Percentiles rank a stretch among this genome's conserved stretches.
These are phyloP conservation scores for Galemys pyrenaicus DNA, from an alignment of 2,113 vertebrate genomes.

Conservation along the genomic window DNA sequence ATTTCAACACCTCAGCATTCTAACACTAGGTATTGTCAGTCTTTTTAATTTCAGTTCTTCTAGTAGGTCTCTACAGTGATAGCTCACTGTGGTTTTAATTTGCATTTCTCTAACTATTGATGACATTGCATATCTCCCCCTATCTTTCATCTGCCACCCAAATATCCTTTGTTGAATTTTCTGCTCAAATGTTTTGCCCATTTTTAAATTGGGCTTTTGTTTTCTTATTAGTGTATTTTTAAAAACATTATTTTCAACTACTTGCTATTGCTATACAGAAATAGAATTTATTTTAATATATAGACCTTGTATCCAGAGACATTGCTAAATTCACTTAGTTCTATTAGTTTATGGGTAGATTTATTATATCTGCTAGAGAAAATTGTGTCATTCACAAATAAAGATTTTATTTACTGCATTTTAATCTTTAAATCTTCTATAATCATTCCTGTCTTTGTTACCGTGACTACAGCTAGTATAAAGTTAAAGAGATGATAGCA, in stretches of 20 bases:
- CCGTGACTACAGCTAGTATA: neutral
- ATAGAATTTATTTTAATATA: neutral
- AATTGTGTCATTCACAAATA: neutral
- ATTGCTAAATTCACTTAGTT: neutral
- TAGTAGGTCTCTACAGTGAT: neutral
- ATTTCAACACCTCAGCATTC: neutral
- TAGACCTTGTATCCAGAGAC: neutral
- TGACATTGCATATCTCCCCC: neutral
- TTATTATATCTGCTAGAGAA: neutral
- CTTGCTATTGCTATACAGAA: neutral
- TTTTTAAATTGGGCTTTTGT: neutral
- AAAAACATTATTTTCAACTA: neutral
- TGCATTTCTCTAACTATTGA: neutral
- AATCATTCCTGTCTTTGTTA: neutral
- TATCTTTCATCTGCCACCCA: neutral
- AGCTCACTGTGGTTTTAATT: neutral
- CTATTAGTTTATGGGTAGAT: neutral
- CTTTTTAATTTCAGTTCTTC: neutral
- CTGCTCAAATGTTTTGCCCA: neutral
- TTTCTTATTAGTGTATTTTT: neutral
- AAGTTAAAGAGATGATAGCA: neutral
- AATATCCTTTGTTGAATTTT: neutral
- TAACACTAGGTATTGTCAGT: neutral
- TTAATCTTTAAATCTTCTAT: neutral
- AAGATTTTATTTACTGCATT: neutral